Base-by-base conservation (phyloP, 2,113 vertebrate species). In the Leucoraja erinaceus region DNA sequence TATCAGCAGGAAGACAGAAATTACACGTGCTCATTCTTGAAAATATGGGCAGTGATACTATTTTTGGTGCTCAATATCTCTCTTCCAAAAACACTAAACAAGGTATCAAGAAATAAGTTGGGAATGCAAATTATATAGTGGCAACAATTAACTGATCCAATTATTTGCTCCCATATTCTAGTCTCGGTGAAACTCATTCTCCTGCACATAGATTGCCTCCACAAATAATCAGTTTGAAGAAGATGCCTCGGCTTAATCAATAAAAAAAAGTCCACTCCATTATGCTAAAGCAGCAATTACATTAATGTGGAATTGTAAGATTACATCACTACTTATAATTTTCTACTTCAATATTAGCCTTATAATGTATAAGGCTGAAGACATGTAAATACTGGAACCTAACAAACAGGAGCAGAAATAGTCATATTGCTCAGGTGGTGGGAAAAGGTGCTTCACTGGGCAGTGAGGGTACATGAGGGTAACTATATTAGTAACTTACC, bases 401-500 rank as follows among this genome's bases (percentile, higher is more conserved):
- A 16, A 68, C 66, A 68, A 68, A 72, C 4, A 72, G 70, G 70
- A 72, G 70, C 70, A 3, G 70, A 72, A 72, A 28, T 86, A 61
- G 28, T 22, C 9, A 56, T 56, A 83, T 10, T 47, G 16, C 38
- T 8, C 47, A 18, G 47, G 11, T 25, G n/a, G 83, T 84, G 0
- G 3, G 59, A 83, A 18, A 54, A 18, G 22, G 20, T 12, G 47
- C 4, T 56, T 20, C 54, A 59, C 81, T n/a, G 28, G 11, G 8
- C 63, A 66, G 38, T 47, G 38, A 72, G 22, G 70, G 18, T 20
- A 72, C 22, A 20, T 72, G 70, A 2, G 22, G 22, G 70, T 20
- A 31, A 28, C 68, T 8, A n/a, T 90, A 5, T 31, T 91, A 76
- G 54, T 54, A 31, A 72, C 96, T 97, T 95, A 99, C 99, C 98